Evolutionary conservation across 2,888 invertebrate species (phyloP), one percentile per base, ranked within the genome.

Genomic region (Drosophila atripex): DNA sequence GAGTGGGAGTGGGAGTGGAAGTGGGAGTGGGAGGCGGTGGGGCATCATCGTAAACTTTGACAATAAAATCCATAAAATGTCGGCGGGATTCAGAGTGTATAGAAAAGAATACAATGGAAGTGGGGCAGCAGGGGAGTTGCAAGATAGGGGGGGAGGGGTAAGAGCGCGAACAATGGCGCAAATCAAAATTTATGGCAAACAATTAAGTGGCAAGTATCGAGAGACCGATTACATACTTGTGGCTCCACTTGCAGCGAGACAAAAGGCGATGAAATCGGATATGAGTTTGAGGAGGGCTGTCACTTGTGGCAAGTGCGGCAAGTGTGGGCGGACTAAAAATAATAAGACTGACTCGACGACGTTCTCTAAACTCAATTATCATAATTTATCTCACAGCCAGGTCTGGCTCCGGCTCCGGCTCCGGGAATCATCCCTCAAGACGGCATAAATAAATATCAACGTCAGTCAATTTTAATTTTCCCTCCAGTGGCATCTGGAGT

Each of bases 391-490:
- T 5, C 6, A 28, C 6, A 28, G 28, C 3, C 9, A 28, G 28
- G 43, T 43, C 12, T 8, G 43, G 21, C 11, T 18, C 1, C 11
- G 43, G 28, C 21, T 43, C 12, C 3, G 43, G 21, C 11, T 18
- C 1, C 11, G 43, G 43, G 43, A 18, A 43, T 18, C 30, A 18
- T 1, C 21, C 14, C 30, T 28, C 18, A n/a, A 1, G 9, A 12
- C 30, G 43, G 60, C 66, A 73, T 73, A 72, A 70, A 71, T 72
- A 66, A 80, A 80, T 78, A 80, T 82, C 69, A 77, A 79, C 72
- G 82, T 79, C 82, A 85, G 82, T 83, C 82, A 83, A 82, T 83
- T 85, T 83, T 82, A 79, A 85, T 83, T 83, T 85, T 64, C 57
- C 65, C 54, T 69, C 71, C 70, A 85, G 79, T 83, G 79, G 82